Conservation (phyloP, 1,140 invertebrate genomes). For the Holotrichia oblita region DNA sequence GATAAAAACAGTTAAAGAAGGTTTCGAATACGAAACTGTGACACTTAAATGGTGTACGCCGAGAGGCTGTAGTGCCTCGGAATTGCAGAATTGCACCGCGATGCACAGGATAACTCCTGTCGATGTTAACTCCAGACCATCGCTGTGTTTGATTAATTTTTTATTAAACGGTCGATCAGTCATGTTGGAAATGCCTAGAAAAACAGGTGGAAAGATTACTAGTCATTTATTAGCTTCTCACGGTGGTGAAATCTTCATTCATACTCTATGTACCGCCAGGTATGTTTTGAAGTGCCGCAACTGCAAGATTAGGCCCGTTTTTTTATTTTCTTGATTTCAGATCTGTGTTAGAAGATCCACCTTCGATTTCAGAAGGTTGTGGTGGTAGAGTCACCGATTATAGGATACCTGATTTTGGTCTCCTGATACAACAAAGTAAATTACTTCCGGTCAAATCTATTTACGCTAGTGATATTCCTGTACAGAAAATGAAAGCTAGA, state of each 20-base stretch:
- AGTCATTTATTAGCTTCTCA: conserved; percentile 94
- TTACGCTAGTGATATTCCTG: conserved; percentile 60
- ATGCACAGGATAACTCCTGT: conserved; percentile 93
- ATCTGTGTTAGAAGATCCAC: conserved; percentile 93
- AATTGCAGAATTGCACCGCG: conserved; percentile 81
- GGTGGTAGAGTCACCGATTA: conserved; percentile 95
- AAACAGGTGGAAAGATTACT: conserved; percentile 86
- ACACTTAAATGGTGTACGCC: conserved; percentile 97
- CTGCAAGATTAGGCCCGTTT: not conserved
- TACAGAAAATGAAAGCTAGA: conserved; percentile 72
- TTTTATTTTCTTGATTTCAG: conserved; percentile 44
- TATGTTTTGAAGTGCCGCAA: conserved; percentile 32
- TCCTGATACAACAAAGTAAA: conserved; percentile 86
- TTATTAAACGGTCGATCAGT: conserved; percentile 92
- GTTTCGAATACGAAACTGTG: conserved; percentile 69
- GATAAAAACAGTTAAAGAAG: conserved; percentile 64
- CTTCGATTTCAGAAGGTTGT: conserved; percentile 92
- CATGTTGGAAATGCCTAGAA: conserved; percentile 92
- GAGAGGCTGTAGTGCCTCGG: conserved; percentile 79
- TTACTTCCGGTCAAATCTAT: conserved; percentile 73
- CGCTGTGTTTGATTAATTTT: conserved; percentile 96
- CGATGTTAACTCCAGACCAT: conserved; percentile 94
- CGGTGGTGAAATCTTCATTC: conserved; percentile 96
- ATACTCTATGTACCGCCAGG: conserved; percentile 84
- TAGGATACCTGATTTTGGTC: conserved; percentile 85